Evolutionary conservation across 2,797 vertebrate genomes (phyloP).

Genomic region (Clarias pachynema): DNA sequence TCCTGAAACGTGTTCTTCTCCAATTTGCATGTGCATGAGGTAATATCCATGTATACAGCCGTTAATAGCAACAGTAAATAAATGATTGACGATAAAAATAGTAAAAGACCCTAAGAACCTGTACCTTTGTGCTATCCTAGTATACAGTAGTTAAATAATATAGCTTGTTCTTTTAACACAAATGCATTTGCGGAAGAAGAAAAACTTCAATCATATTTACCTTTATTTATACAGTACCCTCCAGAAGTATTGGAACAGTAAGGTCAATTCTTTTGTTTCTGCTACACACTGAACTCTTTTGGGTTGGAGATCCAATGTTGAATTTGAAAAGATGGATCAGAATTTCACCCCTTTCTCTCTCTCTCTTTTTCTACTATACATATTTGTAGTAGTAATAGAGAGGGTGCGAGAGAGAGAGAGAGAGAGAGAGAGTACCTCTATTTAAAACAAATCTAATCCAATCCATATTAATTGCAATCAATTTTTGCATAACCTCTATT

Average conservation of each 20-base stretch:
- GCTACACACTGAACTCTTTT: background rate
- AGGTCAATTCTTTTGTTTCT: background rate
- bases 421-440: background rate
- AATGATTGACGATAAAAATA: too few species aligned
- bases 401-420: too few species aligned
- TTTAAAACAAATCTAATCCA: background rate
- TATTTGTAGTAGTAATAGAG: too few species aligned
- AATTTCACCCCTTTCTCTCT: background rate
- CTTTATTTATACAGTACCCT: background rate
- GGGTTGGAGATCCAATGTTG: background rate
- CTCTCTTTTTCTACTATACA: too few species aligned
- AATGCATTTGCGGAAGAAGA: background rate
- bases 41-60: too few species aligned
- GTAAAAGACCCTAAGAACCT: too few species aligned
- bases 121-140: too few species aligned
- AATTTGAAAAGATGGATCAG: background rate
- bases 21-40: too few species aligned
- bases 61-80: too few species aligned
- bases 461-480: background rate
- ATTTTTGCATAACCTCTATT: background rate
- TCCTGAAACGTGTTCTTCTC: too few species aligned
- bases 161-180: background rate
- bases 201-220: background rate
- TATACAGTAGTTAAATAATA: background rate
- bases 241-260: background rate